Evolutionary conservation across 1,140 invertebrate species (phyloP).

Genomic region (Lepeophtheirus salmonis): DNA sequence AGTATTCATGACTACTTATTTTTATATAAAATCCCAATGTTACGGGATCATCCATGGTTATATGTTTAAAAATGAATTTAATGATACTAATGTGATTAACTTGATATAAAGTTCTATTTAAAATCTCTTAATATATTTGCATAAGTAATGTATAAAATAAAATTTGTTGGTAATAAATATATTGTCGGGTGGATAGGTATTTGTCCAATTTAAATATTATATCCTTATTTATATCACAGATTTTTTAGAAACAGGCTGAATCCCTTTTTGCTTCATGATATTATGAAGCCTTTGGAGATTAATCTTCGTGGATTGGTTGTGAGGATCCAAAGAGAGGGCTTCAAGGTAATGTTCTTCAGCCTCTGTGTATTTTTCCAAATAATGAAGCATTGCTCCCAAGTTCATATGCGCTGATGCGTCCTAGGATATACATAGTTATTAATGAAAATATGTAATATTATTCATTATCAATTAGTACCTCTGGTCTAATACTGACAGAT

Average conservation of each 20-base stretch:
- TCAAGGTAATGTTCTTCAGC: constrained; percentile 61
- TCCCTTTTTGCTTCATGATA: constrained; percentile 23
- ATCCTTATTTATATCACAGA: neutral
- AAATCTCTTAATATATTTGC: too few species aligned
- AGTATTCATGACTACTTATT: too few species aligned
- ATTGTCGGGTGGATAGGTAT: too few species aligned
- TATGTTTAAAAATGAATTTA: too few species aligned
- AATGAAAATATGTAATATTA: neutral
- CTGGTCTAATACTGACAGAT: constrained; percentile 5
- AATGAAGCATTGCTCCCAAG: constrained; percentile 72
- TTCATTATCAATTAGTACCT: constrained; percentile 7
- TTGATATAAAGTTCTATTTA: too few species aligned
- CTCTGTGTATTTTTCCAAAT: constrained; percentile 67
- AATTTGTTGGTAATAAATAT: too few species aligned
- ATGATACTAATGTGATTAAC: too few species aligned
- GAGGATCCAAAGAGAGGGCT: constrained; percentile 59
- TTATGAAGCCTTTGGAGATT: constrained; percentile 60
- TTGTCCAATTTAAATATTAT: too few species aligned
- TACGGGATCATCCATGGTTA: too few species aligned
- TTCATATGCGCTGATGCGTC: constrained; percentile 77
- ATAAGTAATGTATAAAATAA: too few species aligned
- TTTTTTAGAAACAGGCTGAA: neutral
- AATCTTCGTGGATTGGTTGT: constrained; percentile 60
- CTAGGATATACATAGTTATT: constrained; percentile 22
- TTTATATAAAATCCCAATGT: too few species aligned